Base-by-base conservation (phyloP, 2,888 invertebrate genomes). In the Seladonia tumulorum region DNA sequence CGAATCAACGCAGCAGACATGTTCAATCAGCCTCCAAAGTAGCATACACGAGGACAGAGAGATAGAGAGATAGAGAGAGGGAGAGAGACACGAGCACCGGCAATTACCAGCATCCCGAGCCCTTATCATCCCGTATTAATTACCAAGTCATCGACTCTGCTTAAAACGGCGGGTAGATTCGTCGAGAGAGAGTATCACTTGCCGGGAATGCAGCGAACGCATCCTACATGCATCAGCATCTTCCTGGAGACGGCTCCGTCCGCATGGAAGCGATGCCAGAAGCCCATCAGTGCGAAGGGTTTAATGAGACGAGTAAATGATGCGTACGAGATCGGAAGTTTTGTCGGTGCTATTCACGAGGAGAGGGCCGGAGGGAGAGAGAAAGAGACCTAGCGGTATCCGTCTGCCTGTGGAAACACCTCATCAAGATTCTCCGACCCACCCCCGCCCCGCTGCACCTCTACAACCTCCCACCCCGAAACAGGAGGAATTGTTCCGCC, bases 391-490 rank as follows among this genome's bases (percentile, higher is more conserved):
- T 86, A 88, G 85, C 89, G 77, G 74, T 81, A 90, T 90, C 86
- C 89, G 90, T 90, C 90, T 88, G 81, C 85, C 81, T 83, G 85
- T 87, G 82, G 90, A 90, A 90, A 90, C 92, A 92, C 90, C 91
- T 92, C 93, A 92, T 93, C 92, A 92, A 91, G 92, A 93, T 93
- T 90, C 92, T 85, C 85, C 49, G 90, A 88, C 82, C 35, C 80
- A 68, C 68, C 80, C 75, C 60, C 76, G 57, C 78, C 18, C 47
- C 70, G 39, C 53, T 78, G 53, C 53, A 72, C 68, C 74, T 39
- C 47, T 35, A 47, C 66, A 78, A 77, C 42, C 39, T 42, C 42
- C 39, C n/a, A n/a, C n/a, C 5, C 5, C 22, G 42, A 35, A 39
- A 29, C 79, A 47, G 18, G 25, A 25, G 74, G 90, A 85, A 91